Evolutionary conservation across 2,113 vertebrate genomes (phyloP).

Genomic region (Chamaea fasciata): DNA sequence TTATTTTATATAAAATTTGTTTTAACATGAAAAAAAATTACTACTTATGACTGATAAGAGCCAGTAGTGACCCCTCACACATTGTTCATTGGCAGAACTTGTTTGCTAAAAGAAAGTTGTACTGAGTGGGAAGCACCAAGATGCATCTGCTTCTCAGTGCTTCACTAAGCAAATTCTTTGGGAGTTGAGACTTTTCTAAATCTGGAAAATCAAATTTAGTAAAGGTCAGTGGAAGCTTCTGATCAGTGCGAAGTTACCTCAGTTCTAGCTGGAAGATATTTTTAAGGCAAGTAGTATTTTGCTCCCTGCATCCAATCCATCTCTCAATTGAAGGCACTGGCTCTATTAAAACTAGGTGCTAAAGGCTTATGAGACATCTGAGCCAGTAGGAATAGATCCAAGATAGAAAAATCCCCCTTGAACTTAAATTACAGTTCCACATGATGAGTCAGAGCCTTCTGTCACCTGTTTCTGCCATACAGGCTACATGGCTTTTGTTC

Average conservation of each 20-base stretch:
- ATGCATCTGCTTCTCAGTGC: constrained; percentile 53
- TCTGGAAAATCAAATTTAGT: constrained; percentile 44
- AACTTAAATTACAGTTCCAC: constrained; percentile 48
- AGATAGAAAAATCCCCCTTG: constrained; percentile 32
- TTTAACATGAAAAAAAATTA: neutral
- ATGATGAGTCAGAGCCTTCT: constrained; percentile 58
- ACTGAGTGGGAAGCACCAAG: constrained; percentile 43
- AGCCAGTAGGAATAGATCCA: constrained; percentile 47
- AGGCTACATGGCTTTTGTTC: neutral
- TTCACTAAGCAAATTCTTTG: constrained; percentile 40
- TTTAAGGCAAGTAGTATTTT: constrained; percentile 34
- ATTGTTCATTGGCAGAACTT: neutral
- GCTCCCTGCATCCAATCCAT: constrained; percentile 8
- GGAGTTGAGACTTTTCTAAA: constrained; percentile 41
- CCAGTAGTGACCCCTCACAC: constrained; percentile 3
- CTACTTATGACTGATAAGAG: neutral
- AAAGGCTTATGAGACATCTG: constrained; percentile 43
- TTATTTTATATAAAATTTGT: neutral
- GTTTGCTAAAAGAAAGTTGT: constrained; percentile 31
- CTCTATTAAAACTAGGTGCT: constrained; percentile 46
- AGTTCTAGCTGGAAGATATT: constrained; percentile 19
- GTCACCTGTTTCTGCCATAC: constrained; percentile 31
- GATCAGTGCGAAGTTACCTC: constrained; percentile 15
- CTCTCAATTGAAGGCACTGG: neutral
- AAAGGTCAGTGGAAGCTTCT: constrained; percentile 49